phyloP scores from a whole-genome alignment of 2,888 invertebrate species.

The Tachina grossa region DNA sequence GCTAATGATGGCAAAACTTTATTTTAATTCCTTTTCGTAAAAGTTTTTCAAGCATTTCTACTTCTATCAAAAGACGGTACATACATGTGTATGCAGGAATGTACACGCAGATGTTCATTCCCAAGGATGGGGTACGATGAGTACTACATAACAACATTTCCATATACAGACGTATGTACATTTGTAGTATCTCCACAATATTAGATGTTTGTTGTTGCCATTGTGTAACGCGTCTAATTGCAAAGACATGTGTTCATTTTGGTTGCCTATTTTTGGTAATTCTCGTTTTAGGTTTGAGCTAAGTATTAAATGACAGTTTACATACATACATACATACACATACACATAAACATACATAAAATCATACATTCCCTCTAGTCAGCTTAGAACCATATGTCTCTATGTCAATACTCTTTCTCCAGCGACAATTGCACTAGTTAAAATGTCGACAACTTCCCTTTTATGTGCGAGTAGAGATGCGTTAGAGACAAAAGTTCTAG shows the following conservation, averaged over 20 bases:
- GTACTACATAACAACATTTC: neutral
- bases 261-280: constrained; percentile 5
- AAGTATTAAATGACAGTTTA: constrained; percentile 64
- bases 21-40: constrained; percentile 60
- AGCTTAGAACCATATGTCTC: too few relatives aligned
- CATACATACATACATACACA: neutral
- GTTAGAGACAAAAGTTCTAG: too few relatives aligned
- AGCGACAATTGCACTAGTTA: too few relatives aligned
- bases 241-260: constrained; percentile 43
- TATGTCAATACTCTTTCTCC: too few relatives aligned
- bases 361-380: too few relatives aligned
- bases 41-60: constrained; percentile 52
- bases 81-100: neutral
- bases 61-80: neutral
- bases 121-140: neutral
- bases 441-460: too few relatives aligned
- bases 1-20: constrained; percentile 67
- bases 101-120: neutral
- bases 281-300: constrained; percentile 29
- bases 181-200: constrained; percentile 9
- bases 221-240: constrained; percentile 29
- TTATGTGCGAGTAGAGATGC: too few relatives aligned
- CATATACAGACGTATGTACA: too few relatives aligned
- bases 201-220: constrained; percentile 24
- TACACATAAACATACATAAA: neutral